Base-by-base conservation (phyloP, 2,113 vertebrate genomes). In the Ailurus styani region DNA sequence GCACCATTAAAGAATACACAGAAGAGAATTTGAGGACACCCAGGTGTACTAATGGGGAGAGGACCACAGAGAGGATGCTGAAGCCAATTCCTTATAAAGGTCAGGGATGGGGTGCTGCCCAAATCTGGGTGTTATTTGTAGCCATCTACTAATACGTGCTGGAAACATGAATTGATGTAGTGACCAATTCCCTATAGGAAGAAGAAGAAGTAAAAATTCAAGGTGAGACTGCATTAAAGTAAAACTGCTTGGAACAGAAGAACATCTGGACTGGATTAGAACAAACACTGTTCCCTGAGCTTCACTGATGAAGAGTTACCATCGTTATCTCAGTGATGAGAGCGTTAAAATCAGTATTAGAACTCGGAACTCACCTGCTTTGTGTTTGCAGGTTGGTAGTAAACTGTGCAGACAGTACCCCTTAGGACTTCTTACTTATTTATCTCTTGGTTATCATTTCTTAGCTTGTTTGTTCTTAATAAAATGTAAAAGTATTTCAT, bases 31-130 rank as follows among this genome's bases (percentile, higher is more conserved):
- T 13, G 8, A 7, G 29, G 79, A 68, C 21, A 45, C 40, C 14
- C 70, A 78, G 15, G 83, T 73, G 6, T 50, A 42, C 27, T 21
- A 70, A 37, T 2, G 15, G 27, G 11, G 10, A 54, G 21, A 21
- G 57, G 7, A 29, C 1, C 0, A 8, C 18, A 21, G 11, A n/a
- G 37, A 66, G 18, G 34, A 8, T 0, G 0, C 20, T n/a, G 29
- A 18, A 27, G 31, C 25, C 2, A 15, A 12, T 25, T 10, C 11
- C 0, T 50, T 34, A 29, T 29, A 11, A 31, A 2, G 10, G n/a
- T 55, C 10, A 9, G 14, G 29, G 8, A 42, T 31, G 29, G 15
- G 23, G 20, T 72, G n/a, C 6, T 57, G 20, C 23, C 23, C 68
- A 17, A 73, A 60, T 31, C n/a, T 60, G 37, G 52, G 45, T 10